Evolutionary conservation across 2,888 invertebrate genomes (phyloP), one percentile per base, ranked within the genome.

Genomic region (Luffia ferchaultella): DNA sequence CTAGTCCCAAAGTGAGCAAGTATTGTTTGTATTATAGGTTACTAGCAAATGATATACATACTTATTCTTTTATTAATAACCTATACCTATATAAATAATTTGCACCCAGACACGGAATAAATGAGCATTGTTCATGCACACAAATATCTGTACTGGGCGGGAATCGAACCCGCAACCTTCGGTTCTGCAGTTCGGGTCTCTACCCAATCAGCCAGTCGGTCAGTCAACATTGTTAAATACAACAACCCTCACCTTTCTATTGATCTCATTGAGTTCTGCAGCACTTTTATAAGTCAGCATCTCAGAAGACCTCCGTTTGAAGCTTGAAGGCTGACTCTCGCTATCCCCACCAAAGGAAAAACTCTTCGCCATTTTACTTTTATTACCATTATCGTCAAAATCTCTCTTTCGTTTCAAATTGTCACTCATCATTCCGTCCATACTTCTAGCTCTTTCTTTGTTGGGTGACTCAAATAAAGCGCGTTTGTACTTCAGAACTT

Each of bases 391-490:
- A 45, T 87, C 87, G 1, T 71, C 62, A 0, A 80, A 63, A 57
- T 85, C 85, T 1, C 86, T 62, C 59, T 87, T 88, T 43, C 80
- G 70, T 55, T 78, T 86, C 61, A 76, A 43, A 45, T 70, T 65
- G 51, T 72, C 73, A 42, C 70, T 72, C 19, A 63, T 58, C 0
- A 67, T 64, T 0, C 76, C 76, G 47, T 79, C 79, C 53, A 68
- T 60, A 49, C 78, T 80, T 52, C 80, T 80, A 0, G 80, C 75
- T 1, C 78, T 77, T 0, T 72, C 74, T 57, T 79, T 80, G 1
- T 74, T 76, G 0, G 91, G 89, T 0, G 91, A 89, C 2, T 85
- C 74, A 52, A 92, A 92, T 1, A 92, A 64, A 0, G 88, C 88
- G 3, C 91, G 78, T 60, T 89, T 91, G 0, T 90, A 89, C 56